phyloP scores from a whole-genome alignment of 2,113 vertebrate genomes.

The Axis porcinus region DNA sequence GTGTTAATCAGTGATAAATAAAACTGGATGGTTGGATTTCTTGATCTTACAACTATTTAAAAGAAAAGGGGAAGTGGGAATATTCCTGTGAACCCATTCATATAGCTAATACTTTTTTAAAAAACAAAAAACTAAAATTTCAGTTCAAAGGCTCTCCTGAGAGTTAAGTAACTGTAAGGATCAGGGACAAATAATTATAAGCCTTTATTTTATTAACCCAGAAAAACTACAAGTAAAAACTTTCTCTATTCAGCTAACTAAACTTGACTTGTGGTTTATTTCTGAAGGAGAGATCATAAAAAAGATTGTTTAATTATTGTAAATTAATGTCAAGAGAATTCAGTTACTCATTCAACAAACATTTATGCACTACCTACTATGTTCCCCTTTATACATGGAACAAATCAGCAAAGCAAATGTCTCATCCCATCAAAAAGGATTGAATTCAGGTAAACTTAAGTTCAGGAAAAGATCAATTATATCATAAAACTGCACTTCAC shows the following conservation, averaged over 20 bases:
- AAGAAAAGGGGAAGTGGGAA: not conserved
- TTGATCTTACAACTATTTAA: slow-evolving; percentile 64
- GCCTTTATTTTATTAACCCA: slow-evolving; percentile 2
- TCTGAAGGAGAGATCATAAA: not conserved
- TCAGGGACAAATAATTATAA: not conserved
- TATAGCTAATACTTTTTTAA: not conserved
- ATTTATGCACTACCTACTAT: not conserved
- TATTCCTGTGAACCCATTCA: not conserved
- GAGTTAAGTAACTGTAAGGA: not conserved
- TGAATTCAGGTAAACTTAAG: not conserved
- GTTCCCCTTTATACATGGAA: not conserved
- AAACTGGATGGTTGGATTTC: slow-evolving; percentile 68
- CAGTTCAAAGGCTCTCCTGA: not conserved
- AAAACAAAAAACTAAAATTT: not conserved
- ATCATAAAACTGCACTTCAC: not conserved
- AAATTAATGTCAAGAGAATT: not conserved
- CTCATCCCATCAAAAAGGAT: not conserved
- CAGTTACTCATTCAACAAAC: slow-evolving; percentile 10
- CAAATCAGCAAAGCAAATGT: slow-evolving; percentile 16
- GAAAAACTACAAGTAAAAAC: not conserved
- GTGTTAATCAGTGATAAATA: slow-evolving; percentile 59
- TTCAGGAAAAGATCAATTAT: not conserved
- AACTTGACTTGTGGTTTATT: not conserved
- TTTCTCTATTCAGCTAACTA: not conserved
- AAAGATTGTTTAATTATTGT: not conserved